Evolutionary conservation across 2,113 vertebrate genomes (phyloP), one percentile per base, ranked within the genome.

Genomic region (Microcebus tavaratra): DNA sequence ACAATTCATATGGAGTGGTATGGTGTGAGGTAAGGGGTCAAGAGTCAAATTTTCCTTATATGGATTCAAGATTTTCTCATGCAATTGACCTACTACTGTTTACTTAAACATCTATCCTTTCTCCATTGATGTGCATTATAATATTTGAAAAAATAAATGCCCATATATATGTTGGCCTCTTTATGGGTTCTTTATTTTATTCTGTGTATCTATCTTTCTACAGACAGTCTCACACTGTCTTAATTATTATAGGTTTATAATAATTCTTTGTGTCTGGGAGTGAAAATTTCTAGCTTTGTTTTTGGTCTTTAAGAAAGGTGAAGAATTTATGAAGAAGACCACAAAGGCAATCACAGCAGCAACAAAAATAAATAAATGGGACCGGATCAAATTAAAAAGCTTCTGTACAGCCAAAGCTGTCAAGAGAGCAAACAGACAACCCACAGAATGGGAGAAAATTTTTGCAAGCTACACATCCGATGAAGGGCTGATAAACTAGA

Each of bases 11-110:
- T 80, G 39, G 34, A 59, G 84, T 73, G 12, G 45, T 57, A 88
- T 50, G 31, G 48, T 45, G 50, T 80, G 39, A 29, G 14, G 20
- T 93, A 70, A 72, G n/a, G 29, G 20, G 53, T 88, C n/a, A 88
- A 95, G 55, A 93, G 90, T 93, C 42, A 63, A 86, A 18, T 90
- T 90, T 79, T 80, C 45, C 53, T 88, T 6, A 20, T 75, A 88
- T 8, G 23, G 70, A 90, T 90, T 93, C 36, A 48, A 86, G 34
- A 57, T 90, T 79, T 88, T 36, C 53, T 72, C 14, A n/a, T 75
- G 88, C 12, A 78, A n/a, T 59, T 36, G 55, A 84, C 12, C 48
- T 39, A 18, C 21, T 4, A 25, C 79, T 6, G 79, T 80, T 95
- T 91, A 84, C 45, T 91, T 75, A 92, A 45, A n/a, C 5, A 53